Percentiles rank a stretch among this genome's conserved stretches.
phyloP scores from a whole-genome alignment of 1,140 invertebrate species.

The Brachionus koreanus region DNA sequence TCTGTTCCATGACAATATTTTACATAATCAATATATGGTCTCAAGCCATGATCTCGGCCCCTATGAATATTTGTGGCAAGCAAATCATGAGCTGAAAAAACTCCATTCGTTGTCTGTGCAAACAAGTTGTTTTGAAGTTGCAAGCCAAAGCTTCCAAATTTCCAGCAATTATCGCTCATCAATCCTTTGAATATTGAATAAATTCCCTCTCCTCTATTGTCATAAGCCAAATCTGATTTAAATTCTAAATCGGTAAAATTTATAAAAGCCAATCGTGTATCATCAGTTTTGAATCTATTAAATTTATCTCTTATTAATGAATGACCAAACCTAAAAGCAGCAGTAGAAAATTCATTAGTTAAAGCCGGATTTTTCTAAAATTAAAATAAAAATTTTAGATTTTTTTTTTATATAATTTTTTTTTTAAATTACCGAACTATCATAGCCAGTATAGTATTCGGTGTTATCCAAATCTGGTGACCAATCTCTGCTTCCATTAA shows the following conservation, averaged over 20 bases:
- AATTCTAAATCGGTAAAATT: conserved; percentile 7
- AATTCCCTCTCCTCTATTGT: conserved; percentile 5
- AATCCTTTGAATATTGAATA: conserved; percentile 25
- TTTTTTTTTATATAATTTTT: neutral
- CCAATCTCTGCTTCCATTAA: conserved; percentile 65
- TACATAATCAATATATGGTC: conserved; percentile 16
- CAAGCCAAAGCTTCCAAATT: neutral
- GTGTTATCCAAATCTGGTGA: neutral
- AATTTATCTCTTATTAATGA: neutral
- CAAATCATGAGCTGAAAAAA: conserved; percentile 50
- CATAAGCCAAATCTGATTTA: conserved; percentile 24
- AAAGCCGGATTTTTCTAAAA: conserved; percentile 19
- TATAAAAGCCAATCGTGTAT: neutral
- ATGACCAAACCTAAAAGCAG: conserved; percentile 44
- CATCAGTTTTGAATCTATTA: neutral
- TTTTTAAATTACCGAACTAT: neutral
- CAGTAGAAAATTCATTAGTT: conserved; percentile 35
- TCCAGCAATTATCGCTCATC: neutral
- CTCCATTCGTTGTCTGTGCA: neutral
- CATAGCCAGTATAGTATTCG: neutral
- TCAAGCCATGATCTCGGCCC: conserved; percentile 79
- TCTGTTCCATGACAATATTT: neutral
- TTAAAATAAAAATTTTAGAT: neutral
- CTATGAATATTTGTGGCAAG: conserved; percentile 65
- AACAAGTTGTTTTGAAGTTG: conserved; percentile 32